Conservation (phyloP, 2,888 invertebrate species). For the Ennomos erosarius region DNA sequence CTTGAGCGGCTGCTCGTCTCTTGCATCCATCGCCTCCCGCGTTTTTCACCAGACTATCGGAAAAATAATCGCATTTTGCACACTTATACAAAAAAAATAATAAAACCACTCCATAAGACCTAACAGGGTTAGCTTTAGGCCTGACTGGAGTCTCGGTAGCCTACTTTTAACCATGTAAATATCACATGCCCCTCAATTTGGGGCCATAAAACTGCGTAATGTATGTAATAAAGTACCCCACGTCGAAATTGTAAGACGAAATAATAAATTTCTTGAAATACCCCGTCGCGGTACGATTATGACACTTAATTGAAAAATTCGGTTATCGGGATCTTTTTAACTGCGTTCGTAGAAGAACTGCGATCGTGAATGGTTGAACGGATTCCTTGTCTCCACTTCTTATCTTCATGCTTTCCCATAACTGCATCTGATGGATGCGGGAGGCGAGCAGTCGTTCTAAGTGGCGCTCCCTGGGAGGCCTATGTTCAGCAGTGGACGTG, state of each 20-base stretch:
- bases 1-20: too few species aligned
- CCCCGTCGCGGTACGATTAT: constrained; percentile 68
- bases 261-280: constrained; percentile 76
- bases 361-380: constrained; percentile 56
- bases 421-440: too few species aligned
- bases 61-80: constrained; percentile 11
- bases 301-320: constrained; percentile 82
- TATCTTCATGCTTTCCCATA: neutral
- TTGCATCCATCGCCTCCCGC: too few species aligned
- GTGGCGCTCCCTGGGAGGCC: too few species aligned
- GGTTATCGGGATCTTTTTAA: constrained; percentile 75
- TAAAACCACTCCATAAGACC: neutral
- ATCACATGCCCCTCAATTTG: constrained; percentile 60
- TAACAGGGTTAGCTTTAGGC: constrained; percentile 23
- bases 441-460: too few species aligned
- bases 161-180: constrained; percentile 44
- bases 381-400: too few species aligned
- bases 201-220: constrained; percentile 48
- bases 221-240: constrained; percentile 26
- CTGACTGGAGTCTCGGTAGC: constrained; percentile 62
- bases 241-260: constrained; percentile 38
- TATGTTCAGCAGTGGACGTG: too few species aligned
- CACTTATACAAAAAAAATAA: neutral
- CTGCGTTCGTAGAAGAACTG: constrained; percentile 75
- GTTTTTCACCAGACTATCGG: too few species aligned